Evolutionary conservation across 92 coral and sea anemone species (phyloP).

Genomic region (Parazoanthus darwini): DNA sequence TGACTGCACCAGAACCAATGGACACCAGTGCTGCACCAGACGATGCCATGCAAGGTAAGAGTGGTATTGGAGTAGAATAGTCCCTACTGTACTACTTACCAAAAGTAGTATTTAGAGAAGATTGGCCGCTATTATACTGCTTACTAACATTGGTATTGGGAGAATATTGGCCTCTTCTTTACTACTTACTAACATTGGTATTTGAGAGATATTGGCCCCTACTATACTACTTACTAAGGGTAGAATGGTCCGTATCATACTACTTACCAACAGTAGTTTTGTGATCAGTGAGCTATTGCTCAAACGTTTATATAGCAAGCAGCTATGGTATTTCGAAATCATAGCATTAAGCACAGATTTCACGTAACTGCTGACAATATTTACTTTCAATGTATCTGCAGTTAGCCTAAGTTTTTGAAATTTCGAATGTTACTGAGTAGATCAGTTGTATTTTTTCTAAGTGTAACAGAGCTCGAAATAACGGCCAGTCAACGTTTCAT

Average conservation of each 20-base stretch:
- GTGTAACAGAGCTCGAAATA: too few relatives aligned
- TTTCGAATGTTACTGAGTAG: too few relatives aligned
- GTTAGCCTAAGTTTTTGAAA: background rate
- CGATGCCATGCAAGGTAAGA: background rate
- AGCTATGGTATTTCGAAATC: background rate
- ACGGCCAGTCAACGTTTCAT: too few relatives aligned
- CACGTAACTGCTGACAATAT: background rate
- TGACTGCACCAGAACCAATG: conserved; percentile 61
- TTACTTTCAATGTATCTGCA: background rate
- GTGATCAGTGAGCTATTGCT: background rate
- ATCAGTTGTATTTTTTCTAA: too few relatives aligned
- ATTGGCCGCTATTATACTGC: background rate
- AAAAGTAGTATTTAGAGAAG: background rate
- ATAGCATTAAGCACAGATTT: background rate
- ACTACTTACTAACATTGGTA: too few relatives aligned
- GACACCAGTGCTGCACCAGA: conserved; percentile 49
- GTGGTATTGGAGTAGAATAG: background rate
- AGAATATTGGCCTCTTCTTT: background rate
- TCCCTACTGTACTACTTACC: background rate
- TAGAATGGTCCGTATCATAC: background rate
- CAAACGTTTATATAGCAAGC: background rate
- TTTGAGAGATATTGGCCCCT: too few relatives aligned
- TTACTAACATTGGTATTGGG: too few relatives aligned
- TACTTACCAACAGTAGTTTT: background rate
- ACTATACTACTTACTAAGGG: too few relatives aligned